These are phyloP conservation scores for Thripadectes ignobilis DNA, from an alignment of 2,797 vertebrate species.

Conservation along the genomic window DNA sequence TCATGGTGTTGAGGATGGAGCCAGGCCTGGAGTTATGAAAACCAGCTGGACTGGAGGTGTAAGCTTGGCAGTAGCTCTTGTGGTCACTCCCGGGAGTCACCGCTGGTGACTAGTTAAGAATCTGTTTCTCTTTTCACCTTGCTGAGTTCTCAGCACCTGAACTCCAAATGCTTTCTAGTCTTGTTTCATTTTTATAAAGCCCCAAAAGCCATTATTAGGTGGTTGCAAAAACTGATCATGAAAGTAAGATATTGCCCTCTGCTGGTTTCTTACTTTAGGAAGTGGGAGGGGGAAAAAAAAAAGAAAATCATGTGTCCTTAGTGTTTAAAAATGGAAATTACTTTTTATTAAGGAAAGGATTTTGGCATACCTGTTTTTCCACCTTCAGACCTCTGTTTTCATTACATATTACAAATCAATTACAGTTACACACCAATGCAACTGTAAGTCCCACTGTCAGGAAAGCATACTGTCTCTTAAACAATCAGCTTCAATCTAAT, in stretches of 20 bases:
- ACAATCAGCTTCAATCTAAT: background rate
- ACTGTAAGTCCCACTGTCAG: background rate
- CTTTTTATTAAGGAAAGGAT: background rate
- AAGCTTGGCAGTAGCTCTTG: background rate
- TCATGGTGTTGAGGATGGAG: background rate
- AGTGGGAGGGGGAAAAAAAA: background rate
- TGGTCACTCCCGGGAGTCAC: background rate
- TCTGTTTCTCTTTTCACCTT: background rate
- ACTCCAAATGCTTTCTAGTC: background rate
- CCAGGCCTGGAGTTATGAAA: background rate
- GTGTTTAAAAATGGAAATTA: background rate
- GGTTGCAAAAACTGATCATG: background rate
- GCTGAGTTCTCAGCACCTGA: background rate
- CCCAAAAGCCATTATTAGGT: background rate
- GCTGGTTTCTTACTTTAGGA: background rate
- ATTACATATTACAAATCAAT: background rate
- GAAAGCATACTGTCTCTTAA: background rate
- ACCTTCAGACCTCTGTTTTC: background rate
- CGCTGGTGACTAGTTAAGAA: background rate
- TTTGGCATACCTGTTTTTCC: background rate
- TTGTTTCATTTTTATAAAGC: background rate
- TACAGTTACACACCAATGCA: background rate
- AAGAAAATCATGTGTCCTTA: background rate
- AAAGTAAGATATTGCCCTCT: slow-evolving; percentile 60
- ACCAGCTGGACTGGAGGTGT: background rate